A percentile compares a stretch with the other conserved stretches of the same genome.
phyloP scores from a whole-genome alignment of 2,888 invertebrate species.

The Caenorhabditis becei region DNA sequence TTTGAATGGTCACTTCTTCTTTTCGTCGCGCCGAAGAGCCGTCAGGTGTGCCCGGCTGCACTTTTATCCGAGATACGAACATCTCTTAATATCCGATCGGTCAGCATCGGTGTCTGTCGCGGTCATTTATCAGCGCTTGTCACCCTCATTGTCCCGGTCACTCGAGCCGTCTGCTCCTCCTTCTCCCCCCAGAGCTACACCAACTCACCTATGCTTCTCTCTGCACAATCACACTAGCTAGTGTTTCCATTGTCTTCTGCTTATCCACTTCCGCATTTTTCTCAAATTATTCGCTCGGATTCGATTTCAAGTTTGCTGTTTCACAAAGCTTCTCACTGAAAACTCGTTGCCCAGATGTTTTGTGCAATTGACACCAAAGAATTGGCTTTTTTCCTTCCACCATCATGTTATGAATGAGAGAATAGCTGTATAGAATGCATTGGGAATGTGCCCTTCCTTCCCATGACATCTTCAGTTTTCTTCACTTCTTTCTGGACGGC shows the following conservation, averaged over 20 bases:
- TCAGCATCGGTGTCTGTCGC: constrained; percentile 52
- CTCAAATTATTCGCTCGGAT: neutral
- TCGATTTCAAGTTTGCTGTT: neutral
- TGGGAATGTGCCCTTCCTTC: constrained; percentile 39
- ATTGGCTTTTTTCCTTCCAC: constrained; percentile 11
- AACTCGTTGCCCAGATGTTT: constrained; percentile 37
- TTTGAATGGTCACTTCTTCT: neutral
- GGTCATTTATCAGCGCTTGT: constrained; percentile 64
- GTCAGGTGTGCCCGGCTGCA: constrained; percentile 45
- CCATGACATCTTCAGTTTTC: constrained; percentile 32
- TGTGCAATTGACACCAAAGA: constrained; percentile 33
- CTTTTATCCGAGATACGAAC: constrained; percentile 44
- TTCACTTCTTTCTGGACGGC: constrained; percentile 16
- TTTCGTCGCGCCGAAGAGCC: neutral
- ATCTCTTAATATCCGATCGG: constrained; percentile 41
- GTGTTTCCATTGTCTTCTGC: constrained; percentile 46
- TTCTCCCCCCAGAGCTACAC: constrained; percentile 21
- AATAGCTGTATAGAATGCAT: constrained; percentile 56
- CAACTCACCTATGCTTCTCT: constrained; percentile 36
- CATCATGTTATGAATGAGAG: constrained; percentile 44
- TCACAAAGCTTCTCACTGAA: neutral
- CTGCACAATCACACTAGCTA: constrained; percentile 9
- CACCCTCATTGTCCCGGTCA: constrained; percentile 53
- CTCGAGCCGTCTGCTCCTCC: constrained; percentile 57
- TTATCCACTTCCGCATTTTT: neutral